Evolutionary conservation across 2,888 invertebrate species (phyloP).

Genomic region (Xiphydria camelus): DNA sequence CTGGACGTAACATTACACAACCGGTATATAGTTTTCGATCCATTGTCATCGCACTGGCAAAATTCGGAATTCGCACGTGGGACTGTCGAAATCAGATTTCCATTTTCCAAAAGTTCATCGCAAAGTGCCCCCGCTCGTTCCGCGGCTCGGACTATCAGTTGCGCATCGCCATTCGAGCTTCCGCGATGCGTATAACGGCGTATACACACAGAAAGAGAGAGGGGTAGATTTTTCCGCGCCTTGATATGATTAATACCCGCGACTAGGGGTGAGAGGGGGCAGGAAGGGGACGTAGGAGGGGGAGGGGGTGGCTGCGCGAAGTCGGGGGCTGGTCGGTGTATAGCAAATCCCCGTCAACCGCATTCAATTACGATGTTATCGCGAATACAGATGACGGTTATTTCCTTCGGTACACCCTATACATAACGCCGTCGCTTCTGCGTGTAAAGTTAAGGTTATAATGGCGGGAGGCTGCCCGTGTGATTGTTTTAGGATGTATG

Average conservation of each 20-base stretch:
- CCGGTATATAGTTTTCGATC: no score
- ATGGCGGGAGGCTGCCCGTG: slow-evolving; percentile 46
- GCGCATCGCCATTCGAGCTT: slow-evolving; percentile 20
- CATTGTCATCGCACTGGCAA: no score
- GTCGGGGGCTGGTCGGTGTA: slow-evolving; percentile 14
- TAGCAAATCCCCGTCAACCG: slow-evolving; percentile 58
- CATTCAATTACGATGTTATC: slow-evolving; percentile 60
- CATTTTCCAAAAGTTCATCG: no score
- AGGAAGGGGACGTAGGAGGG: slow-evolving; percentile 19
- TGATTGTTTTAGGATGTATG: slow-evolving; percentile 56
- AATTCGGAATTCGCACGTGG: no score
- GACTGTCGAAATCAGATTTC: no score
- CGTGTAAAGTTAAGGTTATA: slow-evolving; percentile 40
- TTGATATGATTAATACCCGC: slow-evolving; percentile 53
- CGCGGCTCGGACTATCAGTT: no score
- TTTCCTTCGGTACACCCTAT: slow-evolving; percentile 59
- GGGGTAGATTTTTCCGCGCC: slow-evolving; percentile 50
- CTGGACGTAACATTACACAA: no score
- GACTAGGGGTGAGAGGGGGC: slow-evolving; percentile 20
- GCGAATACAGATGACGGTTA: slow-evolving; percentile 60
- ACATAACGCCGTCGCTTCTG: slow-evolving; percentile 31
- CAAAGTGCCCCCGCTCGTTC: no score
- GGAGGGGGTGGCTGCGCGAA: slow-evolving; percentile 9
- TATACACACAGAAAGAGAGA: no score
- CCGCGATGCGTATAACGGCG: no score